Evolutionary conservation across 2,888 invertebrate species (phyloP).

Genomic region (Pyrocoelia pectoralis): DNA sequence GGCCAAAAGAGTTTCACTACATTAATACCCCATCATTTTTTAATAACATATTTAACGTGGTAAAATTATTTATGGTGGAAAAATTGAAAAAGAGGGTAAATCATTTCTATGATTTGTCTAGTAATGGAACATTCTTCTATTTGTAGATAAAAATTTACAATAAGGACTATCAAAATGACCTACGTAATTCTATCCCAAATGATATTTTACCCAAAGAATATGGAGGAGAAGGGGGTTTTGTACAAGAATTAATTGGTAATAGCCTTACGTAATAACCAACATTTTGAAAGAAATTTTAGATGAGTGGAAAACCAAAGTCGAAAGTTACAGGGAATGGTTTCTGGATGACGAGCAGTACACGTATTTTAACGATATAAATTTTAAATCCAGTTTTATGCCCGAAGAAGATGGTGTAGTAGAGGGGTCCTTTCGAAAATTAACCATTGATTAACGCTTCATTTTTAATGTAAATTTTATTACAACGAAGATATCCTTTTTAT

Average conservation of each 20-base stretch:
- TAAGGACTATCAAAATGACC: not conserved
- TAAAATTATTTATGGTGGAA: not conserved
- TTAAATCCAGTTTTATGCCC: too few species aligned
- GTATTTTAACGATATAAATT: not conserved
- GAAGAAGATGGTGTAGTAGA: not conserved
- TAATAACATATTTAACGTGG: not conserved
- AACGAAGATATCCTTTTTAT: too few species aligned
- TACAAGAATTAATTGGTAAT: slow-evolving; percentile 3
- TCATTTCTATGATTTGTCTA: not conserved
- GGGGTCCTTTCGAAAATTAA: slow-evolving; percentile 6
- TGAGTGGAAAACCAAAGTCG: slow-evolving; percentile 9
- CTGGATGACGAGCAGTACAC: not conserved
- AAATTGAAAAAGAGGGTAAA: not conserved
- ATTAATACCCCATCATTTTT: not conserved
- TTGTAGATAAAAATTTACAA: not conserved
- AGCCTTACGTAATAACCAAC: not conserved
- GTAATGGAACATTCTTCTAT: not conserved
- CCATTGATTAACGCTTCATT: slow-evolving; percentile 1
- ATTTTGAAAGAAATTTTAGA: not conserved
- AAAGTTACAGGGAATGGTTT: slow-evolving; percentile 13
- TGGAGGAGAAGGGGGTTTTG: slow-evolving; percentile 3
- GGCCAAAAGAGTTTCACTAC: slow-evolving; percentile 3
- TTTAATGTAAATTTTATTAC: not conserved
- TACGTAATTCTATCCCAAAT: not conserved
- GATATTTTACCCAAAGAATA: slow-evolving; percentile 6